phyloP scores from a whole-genome alignment of 2,888 invertebrate species.

The Heliconius ethilla region DNA sequence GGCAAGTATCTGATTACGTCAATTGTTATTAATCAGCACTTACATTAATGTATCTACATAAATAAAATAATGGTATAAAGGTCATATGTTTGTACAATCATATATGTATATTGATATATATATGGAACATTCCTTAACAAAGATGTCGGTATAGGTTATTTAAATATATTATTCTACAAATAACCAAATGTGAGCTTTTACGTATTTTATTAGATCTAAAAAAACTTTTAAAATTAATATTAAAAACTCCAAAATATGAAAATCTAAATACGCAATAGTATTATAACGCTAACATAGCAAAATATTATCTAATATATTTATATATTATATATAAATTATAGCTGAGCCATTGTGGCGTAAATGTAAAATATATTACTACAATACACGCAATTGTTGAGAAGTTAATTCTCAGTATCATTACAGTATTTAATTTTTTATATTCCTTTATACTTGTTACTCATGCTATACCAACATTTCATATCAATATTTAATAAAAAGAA shows the following conservation, averaged over 20 bases:
- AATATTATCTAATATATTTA: not conserved
- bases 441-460: not conserved
- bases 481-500: not conserved
- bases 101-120: not conserved
- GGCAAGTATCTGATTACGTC: slow-evolving; percentile 7
- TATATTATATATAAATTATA: not conserved
- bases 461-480: not conserved
- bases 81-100: not conserved
- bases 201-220: not conserved
- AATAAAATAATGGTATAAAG: not conserved
- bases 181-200: not conserved
- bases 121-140: not conserved
- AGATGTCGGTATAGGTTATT: not conserved
- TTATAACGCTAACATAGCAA: not conserved
- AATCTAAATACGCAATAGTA: not conserved
- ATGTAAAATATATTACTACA: not conserved
- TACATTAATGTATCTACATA: slow-evolving; percentile 1
- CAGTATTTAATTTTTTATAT: not conserved
- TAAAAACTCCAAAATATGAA: not conserved
- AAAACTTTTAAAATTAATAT: not conserved
- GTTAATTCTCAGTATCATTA: not conserved
- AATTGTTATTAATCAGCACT: slow-evolving; percentile 8
- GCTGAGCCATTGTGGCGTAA: not conserved
- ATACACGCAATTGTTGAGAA: not conserved
- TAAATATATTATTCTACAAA: not conserved